Evolutionary conservation across 2,888 invertebrate species (phyloP).

Genomic region (Griposia aprilina): DNA sequence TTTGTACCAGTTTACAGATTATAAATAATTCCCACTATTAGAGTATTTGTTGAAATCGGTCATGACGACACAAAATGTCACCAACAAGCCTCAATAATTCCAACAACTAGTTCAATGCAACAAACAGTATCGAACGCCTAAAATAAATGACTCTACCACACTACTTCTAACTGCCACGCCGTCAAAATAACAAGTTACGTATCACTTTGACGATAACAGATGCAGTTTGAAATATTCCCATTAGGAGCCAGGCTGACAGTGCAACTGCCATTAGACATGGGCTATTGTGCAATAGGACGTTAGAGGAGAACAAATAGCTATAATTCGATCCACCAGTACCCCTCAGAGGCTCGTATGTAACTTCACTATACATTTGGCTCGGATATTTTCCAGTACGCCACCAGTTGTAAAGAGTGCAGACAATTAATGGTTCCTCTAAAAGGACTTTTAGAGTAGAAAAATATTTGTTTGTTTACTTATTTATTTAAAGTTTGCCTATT

Average conservation of each 20-base stretch:
- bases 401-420: constrained; percentile 70
- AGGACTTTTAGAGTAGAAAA: constrained; percentile 51
- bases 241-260: constrained; percentile 44
- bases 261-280: constrained; percentile 71
- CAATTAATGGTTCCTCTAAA: constrained; percentile 70
- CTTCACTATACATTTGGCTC: constrained; percentile 46
- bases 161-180: constrained; percentile 13
- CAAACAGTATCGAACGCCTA: not conserved
- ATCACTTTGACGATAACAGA: constrained; percentile 56
- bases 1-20: not conserved
- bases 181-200: constrained; percentile 42
- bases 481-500: not conserved
- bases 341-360: constrained; percentile 78
- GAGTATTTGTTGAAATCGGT: not conserved
- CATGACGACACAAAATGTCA: not conserved
- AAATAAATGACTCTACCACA: constrained; percentile 23
- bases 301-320: constrained; percentile 79
- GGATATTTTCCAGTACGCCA: constrained; percentile 69
- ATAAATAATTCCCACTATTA: not conserved
- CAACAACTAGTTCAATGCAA: not conserved
- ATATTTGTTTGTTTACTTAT: constrained; percentile 40
- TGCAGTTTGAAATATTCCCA: constrained; percentile 63
- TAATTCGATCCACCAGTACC: constrained; percentile 80
- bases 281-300: constrained; percentile 72
- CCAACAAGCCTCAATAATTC: not conserved